Base-by-base conservation (phyloP, 2,888 invertebrate species). In the Erebia aethiops region DNA sequence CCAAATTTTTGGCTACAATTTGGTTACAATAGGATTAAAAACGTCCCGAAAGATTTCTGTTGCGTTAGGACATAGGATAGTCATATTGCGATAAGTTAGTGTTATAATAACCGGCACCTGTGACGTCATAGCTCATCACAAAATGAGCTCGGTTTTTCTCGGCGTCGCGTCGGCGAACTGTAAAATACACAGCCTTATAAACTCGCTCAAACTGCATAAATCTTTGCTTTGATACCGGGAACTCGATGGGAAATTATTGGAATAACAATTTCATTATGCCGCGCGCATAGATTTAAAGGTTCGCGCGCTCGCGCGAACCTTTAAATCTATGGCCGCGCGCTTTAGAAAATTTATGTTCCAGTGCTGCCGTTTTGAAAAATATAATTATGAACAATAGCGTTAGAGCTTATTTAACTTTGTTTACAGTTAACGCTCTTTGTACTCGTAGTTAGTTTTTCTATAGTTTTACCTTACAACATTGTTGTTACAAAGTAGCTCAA, bases 71-170 rank as follows among this genome's bases (percentile, higher is more conserved):
- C 35, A 35, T 35, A 35, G 35, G 35, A n/a, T n/a, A n/a, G n/a
- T n/a, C n/a, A n/a, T n/a, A n/a, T n/a, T n/a, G 35, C 64, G 16
- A 18, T 41, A 64, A 16, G 51, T 35, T n/a, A n/a, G n/a, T n/a
- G n/a, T n/a, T 74, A 77, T 73, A 77, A 77, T 78, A 76, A 77
- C 63, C 67, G 52, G 58, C 72, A 75, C 75, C 74, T 74, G 74
- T 75, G 76, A 78, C 72, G 76, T 77, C 77, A 77, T 78, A 79
- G 80, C 78, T 81, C 78, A 79, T 78, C 75, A 74, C 73, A 74
- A 75, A 77, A 77, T 75, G 75, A 76, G 74, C 76, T 72, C 76
- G 75, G 75, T 77, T 78, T 80, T 79, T 78, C 77, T 77, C 77
- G 71, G 74, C 73, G 71, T 68, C 2, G 0, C 73, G 73, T 72